Conservation (phyloP, 2,888 invertebrate species). For the Harmothoe impar region DNA sequence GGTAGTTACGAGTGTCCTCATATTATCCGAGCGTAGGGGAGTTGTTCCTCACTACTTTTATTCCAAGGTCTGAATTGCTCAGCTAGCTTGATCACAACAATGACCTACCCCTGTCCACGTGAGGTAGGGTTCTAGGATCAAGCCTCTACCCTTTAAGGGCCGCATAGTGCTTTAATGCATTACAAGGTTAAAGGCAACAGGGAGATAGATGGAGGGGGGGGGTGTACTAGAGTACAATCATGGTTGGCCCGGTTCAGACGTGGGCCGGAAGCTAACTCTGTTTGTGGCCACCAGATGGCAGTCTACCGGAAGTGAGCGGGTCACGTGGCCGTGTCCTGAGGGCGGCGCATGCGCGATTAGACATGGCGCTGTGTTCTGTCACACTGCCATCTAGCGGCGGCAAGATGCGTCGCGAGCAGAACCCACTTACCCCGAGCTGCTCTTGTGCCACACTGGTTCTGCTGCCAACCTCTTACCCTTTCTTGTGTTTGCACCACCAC, state of each 20-base stretch:
- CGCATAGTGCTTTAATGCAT: too few species aligned
- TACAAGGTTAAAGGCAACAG: too few species aligned
- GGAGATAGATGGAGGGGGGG: too few species aligned
- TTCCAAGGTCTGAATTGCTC: too few species aligned
- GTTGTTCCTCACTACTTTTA: too few species aligned
- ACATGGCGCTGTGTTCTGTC: slow-evolving; percentile 50
- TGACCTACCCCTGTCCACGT: too few species aligned
- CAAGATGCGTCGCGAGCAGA: not conserved
- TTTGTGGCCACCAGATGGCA: slow-evolving; percentile 51
- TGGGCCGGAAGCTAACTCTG: not conserved
- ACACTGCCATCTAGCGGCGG: slow-evolving; percentile 12
- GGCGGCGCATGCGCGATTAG: slow-evolving; percentile 10
- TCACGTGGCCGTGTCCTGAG: slow-evolving; percentile 50
- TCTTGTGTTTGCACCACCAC: not conserved
- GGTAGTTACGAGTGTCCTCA: too few species aligned
- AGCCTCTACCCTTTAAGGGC: too few species aligned
- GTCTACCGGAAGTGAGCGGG: slow-evolving; percentile 50
- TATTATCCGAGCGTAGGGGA: too few species aligned
- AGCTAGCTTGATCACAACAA: too few species aligned
- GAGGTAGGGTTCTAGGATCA: too few species aligned
- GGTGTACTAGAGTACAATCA: not conserved
- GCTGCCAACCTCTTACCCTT: not conserved
- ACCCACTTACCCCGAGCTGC: slow-evolving; percentile 2
- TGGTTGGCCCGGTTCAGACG: not conserved
- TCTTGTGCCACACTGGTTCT: not conserved